Percentiles rank a stretch among this genome's conserved stretches.
Conservation (phyloP, 2,113 vertebrate genomes). For the Phaetusa simplex region DNA sequence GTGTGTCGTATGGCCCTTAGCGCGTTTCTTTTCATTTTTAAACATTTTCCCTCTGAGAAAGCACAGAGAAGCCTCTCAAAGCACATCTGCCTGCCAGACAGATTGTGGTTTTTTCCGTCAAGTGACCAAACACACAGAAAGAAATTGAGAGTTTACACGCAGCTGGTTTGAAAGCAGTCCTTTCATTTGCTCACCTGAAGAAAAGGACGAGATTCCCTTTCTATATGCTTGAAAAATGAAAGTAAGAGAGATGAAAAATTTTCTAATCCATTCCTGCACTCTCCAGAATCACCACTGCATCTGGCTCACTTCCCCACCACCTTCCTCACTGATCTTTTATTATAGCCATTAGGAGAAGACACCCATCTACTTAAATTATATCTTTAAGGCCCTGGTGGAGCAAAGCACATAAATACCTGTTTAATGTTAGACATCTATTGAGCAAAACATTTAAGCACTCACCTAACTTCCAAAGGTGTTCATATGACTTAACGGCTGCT, state of each 20-base stretch:
- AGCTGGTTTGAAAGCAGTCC: background rate
- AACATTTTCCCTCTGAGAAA: background rate
- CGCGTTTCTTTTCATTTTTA: background rate
- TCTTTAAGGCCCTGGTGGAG: background rate
- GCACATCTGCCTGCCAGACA: conserved; percentile 40
- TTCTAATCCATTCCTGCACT: background rate
- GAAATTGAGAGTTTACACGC: background rate
- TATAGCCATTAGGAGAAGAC: background rate
- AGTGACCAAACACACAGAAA: background rate
- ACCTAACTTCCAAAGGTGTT: background rate
- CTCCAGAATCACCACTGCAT: background rate
- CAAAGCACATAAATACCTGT: background rate
- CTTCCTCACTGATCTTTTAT: background rate
- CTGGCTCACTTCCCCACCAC: background rate
- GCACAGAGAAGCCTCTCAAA: background rate
- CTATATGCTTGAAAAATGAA: background rate
- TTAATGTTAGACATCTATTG: background rate
- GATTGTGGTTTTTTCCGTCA: background rate
- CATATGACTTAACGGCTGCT: background rate
- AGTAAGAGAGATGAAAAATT: background rate
- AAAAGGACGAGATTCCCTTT: background rate
- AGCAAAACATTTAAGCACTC: background rate
- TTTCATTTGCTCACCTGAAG: background rate
- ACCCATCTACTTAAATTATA: background rate
- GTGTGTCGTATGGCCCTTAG: background rate